These are phyloP conservation scores for Cheilosia scutellata DNA, from an alignment of 2,888 invertebrate species.

Conservation along the genomic window DNA sequence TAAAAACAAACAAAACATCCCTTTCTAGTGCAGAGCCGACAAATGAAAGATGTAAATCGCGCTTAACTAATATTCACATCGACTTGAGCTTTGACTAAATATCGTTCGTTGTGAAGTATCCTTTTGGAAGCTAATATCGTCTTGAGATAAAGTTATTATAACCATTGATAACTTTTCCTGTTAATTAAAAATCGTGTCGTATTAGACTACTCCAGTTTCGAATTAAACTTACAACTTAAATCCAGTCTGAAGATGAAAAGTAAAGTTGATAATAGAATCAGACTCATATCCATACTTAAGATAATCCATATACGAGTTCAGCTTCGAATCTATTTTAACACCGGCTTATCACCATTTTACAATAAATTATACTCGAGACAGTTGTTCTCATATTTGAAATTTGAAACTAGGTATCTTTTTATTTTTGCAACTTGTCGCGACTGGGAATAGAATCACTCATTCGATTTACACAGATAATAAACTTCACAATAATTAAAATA, in stretches of 20 bases:
- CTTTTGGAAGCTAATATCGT: too few species aligned
- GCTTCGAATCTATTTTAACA: constrained; percentile 32
- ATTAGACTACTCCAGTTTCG: too few species aligned
- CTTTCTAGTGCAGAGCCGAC: too few species aligned
- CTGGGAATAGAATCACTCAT: constrained; percentile 32
- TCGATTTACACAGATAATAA: constrained; percentile 7
- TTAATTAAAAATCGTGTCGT: too few species aligned
- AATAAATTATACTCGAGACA: constrained; percentile 28
- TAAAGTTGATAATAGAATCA: constrained; percentile 50
- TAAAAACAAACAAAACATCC: too few species aligned
- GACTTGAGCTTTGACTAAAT: too few species aligned
- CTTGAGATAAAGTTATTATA: too few species aligned
- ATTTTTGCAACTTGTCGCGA: constrained; percentile 34
- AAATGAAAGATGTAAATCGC: too few species aligned
- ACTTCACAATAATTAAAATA: constrained; percentile 20
- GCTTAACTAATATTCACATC: too few species aligned
- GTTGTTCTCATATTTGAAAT: constrained; percentile 62
- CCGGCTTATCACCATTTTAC: constrained; percentile 44
- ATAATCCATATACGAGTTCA: constrained; percentile 58
- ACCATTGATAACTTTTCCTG: too few species aligned
- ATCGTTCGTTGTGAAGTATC: too few species aligned
- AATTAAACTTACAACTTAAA: constrained; percentile 52
- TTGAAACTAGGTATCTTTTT: constrained; percentile 41
- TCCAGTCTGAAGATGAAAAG: constrained; percentile 41
- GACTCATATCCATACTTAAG: constrained; percentile 62